Conservation (phyloP, 2,888 invertebrate genomes). For the Dryobotodes eremita region DNA sequence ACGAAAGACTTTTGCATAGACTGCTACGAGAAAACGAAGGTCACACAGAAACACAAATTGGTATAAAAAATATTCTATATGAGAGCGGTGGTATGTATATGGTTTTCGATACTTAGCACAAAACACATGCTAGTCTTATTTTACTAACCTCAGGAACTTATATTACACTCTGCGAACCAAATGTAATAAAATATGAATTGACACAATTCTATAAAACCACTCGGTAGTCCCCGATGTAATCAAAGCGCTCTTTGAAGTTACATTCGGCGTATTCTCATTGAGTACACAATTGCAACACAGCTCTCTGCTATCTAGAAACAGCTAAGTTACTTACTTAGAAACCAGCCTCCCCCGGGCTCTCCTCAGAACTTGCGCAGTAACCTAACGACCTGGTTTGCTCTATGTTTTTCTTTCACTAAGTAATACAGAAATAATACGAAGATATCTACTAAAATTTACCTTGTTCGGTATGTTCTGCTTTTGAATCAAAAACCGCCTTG, state of each 20-base stretch:
- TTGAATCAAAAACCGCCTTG: constrained; percentile 34
- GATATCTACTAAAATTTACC: constrained; percentile 44
- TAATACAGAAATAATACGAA: constrained; percentile 52
- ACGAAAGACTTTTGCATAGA: background rate
- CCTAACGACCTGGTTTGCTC: constrained; percentile 44
- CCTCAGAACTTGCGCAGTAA: constrained; percentile 34
- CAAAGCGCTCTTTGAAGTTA: constrained; percentile 39
- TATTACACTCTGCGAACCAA: constrained; percentile 7
- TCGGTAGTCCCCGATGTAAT: constrained; percentile 43
- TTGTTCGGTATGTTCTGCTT: constrained; percentile 35
- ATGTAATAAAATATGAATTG: constrained; percentile 51
- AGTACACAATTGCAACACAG: constrained; percentile 48
- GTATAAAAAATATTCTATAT: background rate
- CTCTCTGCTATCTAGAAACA: constrained; percentile 19
- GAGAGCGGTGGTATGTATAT: background rate
- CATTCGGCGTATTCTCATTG: constrained; percentile 42
- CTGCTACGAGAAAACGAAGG: background rate
- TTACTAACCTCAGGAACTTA: background rate
- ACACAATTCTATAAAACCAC: constrained; percentile 30
- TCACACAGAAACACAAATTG: background rate
- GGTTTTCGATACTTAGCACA: background rate
- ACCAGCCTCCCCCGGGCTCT: constrained; percentile 52
- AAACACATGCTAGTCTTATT: background rate
- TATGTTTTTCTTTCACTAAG: constrained; percentile 52
- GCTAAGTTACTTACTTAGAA: constrained; percentile 44